Evolutionary conservation across 2,888 invertebrate species (phyloP).

Genomic region (Malachius bipustulatus): DNA sequence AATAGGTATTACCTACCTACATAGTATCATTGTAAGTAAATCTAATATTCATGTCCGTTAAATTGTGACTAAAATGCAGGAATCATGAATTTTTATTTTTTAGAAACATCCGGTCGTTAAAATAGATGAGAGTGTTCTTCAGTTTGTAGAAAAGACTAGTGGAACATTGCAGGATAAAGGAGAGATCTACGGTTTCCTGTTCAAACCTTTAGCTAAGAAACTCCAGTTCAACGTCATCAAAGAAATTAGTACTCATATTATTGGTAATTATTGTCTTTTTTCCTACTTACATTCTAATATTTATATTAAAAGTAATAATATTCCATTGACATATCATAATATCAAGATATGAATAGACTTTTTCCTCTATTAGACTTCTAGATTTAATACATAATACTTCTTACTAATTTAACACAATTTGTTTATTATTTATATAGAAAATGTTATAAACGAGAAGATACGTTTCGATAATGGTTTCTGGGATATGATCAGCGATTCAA

Average conservation of each 20-base stretch:
- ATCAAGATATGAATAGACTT: too few relatives aligned
- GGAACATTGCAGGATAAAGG: not conserved
- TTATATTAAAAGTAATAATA: too few relatives aligned
- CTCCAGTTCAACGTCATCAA: not conserved
- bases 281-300: too few relatives aligned
- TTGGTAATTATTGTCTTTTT: not conserved
- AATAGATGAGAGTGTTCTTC: not conserved
- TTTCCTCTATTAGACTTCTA: too few relatives aligned
- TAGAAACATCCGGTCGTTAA: not conserved
- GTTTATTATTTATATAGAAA: too few relatives aligned
- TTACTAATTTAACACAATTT: too few relatives aligned
- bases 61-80: too few relatives aligned
- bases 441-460: not conserved
- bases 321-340: too few relatives aligned
- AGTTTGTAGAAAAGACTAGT: not conserved
- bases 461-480: not conserved
- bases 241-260: not conserved
- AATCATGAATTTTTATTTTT: conserved; percentile 1
- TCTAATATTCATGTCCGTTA: too few relatives aligned
- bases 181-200: not conserved
- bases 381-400: too few relatives aligned
- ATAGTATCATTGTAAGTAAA: too few relatives aligned
- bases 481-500: conserved; percentile 1
- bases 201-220: conserved; percentile 1
- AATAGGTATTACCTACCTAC: too few relatives aligned